phyloP scores from a whole-genome alignment of 2,888 invertebrate genomes.

The Lasius fuliginosus region DNA sequence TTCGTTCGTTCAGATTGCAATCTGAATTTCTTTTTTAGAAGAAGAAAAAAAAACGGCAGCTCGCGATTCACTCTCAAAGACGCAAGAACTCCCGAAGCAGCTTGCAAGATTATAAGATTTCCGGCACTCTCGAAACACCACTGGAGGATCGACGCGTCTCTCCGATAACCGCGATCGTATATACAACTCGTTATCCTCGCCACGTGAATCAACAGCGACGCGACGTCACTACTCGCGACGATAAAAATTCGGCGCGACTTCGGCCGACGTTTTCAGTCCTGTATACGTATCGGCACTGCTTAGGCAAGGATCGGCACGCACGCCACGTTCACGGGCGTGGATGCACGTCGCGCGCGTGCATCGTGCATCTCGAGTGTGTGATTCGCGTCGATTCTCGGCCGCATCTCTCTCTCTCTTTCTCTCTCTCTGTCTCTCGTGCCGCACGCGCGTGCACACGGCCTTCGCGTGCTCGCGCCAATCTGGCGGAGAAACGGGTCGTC shows the following conservation, averaged over 20 bases:
- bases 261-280: background rate
- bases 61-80: background rate
- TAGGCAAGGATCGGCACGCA: background rate
- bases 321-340: conserved; percentile 19
- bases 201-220: background rate
- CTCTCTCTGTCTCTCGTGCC: conserved; percentile 23
- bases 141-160: background rate
- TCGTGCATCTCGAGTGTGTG: background rate
- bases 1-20: background rate
- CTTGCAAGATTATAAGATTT: background rate
- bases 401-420: background rate
- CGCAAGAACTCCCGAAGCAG: background rate
- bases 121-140: background rate
- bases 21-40: too few species aligned
- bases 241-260: background rate
- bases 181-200: background rate
- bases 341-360: conserved; percentile 11
- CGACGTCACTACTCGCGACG: background rate
- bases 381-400: conserved; percentile 1
- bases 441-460: conserved; percentile 44
- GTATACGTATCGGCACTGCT: background rate
- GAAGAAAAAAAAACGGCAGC: background rate
- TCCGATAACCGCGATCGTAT: background rate
- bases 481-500: background rate
- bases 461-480: conserved; percentile 46